Conservation (phyloP, 2,797 vertebrate species). For the Falco biarmicus region DNA sequence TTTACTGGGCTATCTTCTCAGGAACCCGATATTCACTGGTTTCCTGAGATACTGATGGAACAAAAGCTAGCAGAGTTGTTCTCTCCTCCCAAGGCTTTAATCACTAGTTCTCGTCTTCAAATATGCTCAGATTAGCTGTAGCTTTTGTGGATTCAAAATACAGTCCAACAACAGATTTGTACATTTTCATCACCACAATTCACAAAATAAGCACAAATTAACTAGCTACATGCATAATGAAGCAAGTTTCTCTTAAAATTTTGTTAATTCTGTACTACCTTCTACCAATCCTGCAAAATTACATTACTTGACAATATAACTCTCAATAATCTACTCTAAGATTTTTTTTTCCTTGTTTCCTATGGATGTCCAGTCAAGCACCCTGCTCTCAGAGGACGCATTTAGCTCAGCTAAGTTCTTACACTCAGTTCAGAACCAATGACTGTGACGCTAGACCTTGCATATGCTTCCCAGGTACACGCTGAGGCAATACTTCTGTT, state of each 20-base stretch:
- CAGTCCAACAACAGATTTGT: background rate
- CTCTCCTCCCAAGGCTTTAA: constrained; percentile 40
- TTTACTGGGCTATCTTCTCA: constrained; percentile 36
- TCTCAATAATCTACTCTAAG: background rate
- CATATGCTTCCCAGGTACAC: background rate
- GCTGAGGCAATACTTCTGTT: background rate
- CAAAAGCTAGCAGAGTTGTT: constrained; percentile 23
- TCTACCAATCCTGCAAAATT: background rate
- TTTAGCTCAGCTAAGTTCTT: background rate
- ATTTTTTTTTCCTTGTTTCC: background rate
- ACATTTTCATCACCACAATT: background rate
- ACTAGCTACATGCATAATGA: background rate
- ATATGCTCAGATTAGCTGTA: background rate
- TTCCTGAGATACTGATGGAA: constrained; percentile 17
- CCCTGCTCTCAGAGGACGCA: background rate
- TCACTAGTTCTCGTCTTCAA: constrained; percentile 28
- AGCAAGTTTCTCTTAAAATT: background rate
- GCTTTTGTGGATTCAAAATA: constrained; percentile 28
- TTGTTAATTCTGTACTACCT: constrained; percentile 2
- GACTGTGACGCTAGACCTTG: background rate
- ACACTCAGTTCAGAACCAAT: background rate
- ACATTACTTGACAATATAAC: background rate
- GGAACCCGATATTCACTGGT: constrained; percentile 2
- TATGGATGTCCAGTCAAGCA: background rate
- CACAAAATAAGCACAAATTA: constrained; percentile 30